Evolutionary conservation across 2,113 vertebrate genomes (phyloP), one percentile per base, ranked within the genome.

Genomic region (Silurus glanis): DNA sequence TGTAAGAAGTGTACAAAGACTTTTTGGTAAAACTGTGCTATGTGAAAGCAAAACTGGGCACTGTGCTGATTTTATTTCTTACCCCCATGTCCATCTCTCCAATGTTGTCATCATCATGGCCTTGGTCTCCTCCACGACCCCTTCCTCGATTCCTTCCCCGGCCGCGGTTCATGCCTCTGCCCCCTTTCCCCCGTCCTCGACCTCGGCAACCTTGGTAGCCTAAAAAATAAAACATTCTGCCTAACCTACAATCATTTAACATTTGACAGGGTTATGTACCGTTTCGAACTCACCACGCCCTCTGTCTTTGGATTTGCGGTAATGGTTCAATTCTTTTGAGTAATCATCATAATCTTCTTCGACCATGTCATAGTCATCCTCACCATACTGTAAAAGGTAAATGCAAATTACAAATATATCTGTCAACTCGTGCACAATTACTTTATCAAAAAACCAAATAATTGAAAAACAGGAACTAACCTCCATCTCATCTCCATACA

Each of bases 21-120:
- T 17, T 79, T 56, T 13, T 75, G 3, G 9, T 25, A 3, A 37
- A 37, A 55, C 19, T 47, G 5, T 45, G 56, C 56, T 61, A 2
- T 45, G 14, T 55, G 9, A 8, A 59, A 55, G 14, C 9, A 21
- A 0, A 21, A 51, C 13, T 4, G n/a, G 14, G 25, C 16, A 45
- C 56, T 58, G 55, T 55, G 51, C 10, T 14, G 55, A 62, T 47
- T 23, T 75, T 45, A 13, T 51, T 55, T 69, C 94, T 94, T 87
- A 99, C 97, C 86, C 96, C 97, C 72, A 96, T 94, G 91, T 98
- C 97, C 0, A 98, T 95, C 0, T 99, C 97, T 1, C 97, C 97
- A 74, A 94, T 95, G 88, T 97, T 96, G 0, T 98, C 96, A 0
- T 98, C 97, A 0, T 98, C 96, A 0, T 96, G 94, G 86, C 95